A percentile compares a stretch with the other conserved stretches of the same genome.
These are phyloP conservation scores for Drosophila bocki DNA, from an alignment of 1,140 invertebrate genomes.

Conservation along the genomic window DNA sequence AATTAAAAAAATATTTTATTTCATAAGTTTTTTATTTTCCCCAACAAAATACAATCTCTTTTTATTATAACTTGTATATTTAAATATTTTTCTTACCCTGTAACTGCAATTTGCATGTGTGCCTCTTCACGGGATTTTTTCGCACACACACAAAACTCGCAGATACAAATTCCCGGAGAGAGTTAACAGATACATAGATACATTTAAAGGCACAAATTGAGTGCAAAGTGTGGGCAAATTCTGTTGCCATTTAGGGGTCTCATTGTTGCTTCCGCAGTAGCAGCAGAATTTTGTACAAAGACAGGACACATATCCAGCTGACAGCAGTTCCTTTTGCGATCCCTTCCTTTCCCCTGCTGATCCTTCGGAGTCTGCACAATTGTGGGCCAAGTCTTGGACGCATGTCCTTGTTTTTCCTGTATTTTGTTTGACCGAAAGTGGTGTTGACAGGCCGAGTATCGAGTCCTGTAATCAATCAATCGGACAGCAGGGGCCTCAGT, in stretches of 20 bases:
- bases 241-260: constrained; percentile 55
- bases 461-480: constrained; percentile 66
- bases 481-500: constrained; percentile 19
- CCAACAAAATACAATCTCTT: neutral
- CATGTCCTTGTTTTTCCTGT: constrained; percentile 40
- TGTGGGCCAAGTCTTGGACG: constrained; percentile 75
- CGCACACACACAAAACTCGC: constrained; percentile 12
- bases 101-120: constrained; percentile 59
- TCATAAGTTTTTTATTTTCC: neutral
- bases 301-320: constrained; percentile 39
- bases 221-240: constrained; percentile 72
- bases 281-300: constrained; percentile 31
- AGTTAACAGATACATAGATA: constrained; percentile 12
- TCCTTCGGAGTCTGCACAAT: constrained; percentile 48
- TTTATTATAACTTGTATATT: neutral
- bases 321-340: constrained; percentile 24
- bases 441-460: constrained; percentile 67
- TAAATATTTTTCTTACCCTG: constrained; percentile 46
- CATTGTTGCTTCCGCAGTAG: constrained; percentile 71
- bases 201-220: constrained; percentile 51
- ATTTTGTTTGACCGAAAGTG: constrained; percentile 69
- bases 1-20: no score
- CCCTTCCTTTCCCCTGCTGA: neutral
- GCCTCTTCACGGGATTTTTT: constrained; percentile 34
- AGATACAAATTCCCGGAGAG: constrained; percentile 11